Percentiles rank a stretch among this genome's conserved stretches.
phyloP scores from a whole-genome alignment of 2,113 vertebrate genomes.

The Antechinus stuartii region DNA sequence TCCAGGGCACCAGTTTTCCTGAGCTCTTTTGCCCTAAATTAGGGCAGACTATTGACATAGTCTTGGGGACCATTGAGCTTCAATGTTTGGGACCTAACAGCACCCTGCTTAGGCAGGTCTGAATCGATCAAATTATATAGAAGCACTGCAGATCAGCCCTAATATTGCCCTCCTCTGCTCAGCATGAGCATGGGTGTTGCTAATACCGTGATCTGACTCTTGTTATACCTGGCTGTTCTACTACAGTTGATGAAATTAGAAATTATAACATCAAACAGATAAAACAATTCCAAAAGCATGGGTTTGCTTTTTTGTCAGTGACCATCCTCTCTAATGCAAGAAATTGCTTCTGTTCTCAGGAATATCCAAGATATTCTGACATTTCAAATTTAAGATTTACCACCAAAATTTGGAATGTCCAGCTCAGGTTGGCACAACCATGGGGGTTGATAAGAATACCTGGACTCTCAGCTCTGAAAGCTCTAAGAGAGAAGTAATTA shows the following conservation, averaged over 20 bases:
- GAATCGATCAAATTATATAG: neutral
- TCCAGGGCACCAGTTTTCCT: too few relatives aligned
- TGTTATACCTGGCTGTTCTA: neutral
- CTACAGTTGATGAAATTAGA: neutral
- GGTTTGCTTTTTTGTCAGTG: neutral
- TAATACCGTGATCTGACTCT: neutral
- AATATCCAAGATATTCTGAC: neutral
- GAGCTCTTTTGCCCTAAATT: neutral
- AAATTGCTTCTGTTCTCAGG: neutral
- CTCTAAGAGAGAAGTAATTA: neutral
- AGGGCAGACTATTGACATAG: neutral
- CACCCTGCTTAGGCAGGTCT: neutral
- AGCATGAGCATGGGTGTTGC: neutral
- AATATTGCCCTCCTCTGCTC: neutral
- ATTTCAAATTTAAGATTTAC: neutral
- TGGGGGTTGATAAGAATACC: neutral
- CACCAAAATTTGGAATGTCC: neutral
- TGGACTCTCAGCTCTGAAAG: neutral
- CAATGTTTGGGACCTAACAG: neutral
- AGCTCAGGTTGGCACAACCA: too few relatives aligned
- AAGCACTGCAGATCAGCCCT: neutral
- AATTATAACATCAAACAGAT: neutral
- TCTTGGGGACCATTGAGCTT: neutral
- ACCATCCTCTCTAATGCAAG: neutral
- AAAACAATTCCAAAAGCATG: neutral